Evolutionary conservation across 2,113 vertebrate species (phyloP).

Genomic region (Tenebrosternarchus preto): DNA sequence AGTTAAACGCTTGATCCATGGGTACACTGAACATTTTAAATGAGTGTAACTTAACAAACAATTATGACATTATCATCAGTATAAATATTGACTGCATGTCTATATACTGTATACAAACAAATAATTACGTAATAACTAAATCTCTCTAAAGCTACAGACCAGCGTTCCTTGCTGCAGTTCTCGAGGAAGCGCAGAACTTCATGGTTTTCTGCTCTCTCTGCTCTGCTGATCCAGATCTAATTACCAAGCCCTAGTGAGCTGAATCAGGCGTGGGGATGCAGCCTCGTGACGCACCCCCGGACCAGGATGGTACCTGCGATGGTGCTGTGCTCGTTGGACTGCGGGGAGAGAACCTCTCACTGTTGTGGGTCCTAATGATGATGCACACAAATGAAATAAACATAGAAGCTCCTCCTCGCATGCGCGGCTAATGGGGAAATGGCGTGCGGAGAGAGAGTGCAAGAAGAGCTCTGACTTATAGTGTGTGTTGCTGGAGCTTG

Average conservation of each 20-base stretch:
- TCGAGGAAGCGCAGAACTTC: slow-evolving; percentile 5
- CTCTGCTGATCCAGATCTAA: slow-evolving; percentile 32
- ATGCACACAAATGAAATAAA: slow-evolving; percentile 2
- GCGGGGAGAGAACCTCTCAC: slow-evolving; percentile 14
- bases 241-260: slow-evolving; percentile 17
- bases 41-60: too few species aligned
- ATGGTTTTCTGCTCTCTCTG: background rate
- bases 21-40: too few species aligned
- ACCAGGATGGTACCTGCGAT: slow-evolving; percentile 7
- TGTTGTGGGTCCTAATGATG: slow-evolving; percentile 19
- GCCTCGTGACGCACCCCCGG: slow-evolving; percentile 7
- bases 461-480: background rate
- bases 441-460: background rate
- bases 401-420: background rate
- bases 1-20: too few species aligned
- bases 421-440: background rate
- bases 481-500: slow-evolving; percentile 23
- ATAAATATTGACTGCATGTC: too few species aligned
- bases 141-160: background rate
- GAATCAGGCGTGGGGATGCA: slow-evolving; percentile 13
- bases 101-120: too few species aligned
- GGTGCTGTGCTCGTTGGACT: slow-evolving; percentile 6
- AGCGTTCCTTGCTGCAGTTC: background rate
- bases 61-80: too few species aligned
- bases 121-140: background rate